These are phyloP conservation scores for Erebia epiphron DNA, from an alignment of 2,888 invertebrate genomes.

Conservation along the genomic window DNA sequence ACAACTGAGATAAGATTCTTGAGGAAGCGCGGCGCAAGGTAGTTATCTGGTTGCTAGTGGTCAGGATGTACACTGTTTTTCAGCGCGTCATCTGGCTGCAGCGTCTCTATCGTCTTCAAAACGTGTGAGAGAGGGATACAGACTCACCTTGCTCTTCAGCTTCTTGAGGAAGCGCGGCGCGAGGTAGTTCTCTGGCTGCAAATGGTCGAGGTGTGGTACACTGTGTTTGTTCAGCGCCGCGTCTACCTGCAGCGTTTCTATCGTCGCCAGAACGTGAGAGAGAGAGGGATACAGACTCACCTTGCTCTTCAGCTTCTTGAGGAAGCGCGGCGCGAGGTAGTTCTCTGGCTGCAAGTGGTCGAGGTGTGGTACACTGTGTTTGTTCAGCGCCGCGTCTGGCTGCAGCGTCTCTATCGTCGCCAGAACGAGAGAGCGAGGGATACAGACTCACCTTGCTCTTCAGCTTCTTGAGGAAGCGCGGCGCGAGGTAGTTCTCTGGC, in stretches of 20 bases:
- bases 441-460: constrained; percentile 87
- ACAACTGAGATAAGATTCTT: no score
- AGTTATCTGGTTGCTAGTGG: constrained; percentile 94
- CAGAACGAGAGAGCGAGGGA: no score
- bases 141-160: constrained; percentile 88
- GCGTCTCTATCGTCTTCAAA: constrained; percentile 66
- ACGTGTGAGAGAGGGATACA: no score
- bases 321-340: constrained; percentile 94
- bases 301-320: constrained; percentile 92
- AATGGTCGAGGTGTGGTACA: constrained; percentile 74
- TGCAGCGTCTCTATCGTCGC: constrained; percentile 81
- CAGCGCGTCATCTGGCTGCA: constrained; percentile 63
- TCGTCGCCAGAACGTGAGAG: no score
- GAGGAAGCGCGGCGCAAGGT: constrained; percentile 92
- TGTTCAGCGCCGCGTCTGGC: no score
- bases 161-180: constrained; percentile 94
- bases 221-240: no score
- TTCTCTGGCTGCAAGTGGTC: constrained; percentile 92
- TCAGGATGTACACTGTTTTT: constrained; percentile 51
- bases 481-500: constrained; percentile 95
- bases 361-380: constrained; percentile 47
- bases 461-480: constrained; percentile 92
- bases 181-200: constrained; percentile 95
- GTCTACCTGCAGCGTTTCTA: constrained; percentile 81
- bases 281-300: constrained; percentile 62